These are phyloP conservation scores for Antechinus stuartii DNA, from an alignment of 2,113 vertebrate genomes.

Conservation along the genomic window DNA sequence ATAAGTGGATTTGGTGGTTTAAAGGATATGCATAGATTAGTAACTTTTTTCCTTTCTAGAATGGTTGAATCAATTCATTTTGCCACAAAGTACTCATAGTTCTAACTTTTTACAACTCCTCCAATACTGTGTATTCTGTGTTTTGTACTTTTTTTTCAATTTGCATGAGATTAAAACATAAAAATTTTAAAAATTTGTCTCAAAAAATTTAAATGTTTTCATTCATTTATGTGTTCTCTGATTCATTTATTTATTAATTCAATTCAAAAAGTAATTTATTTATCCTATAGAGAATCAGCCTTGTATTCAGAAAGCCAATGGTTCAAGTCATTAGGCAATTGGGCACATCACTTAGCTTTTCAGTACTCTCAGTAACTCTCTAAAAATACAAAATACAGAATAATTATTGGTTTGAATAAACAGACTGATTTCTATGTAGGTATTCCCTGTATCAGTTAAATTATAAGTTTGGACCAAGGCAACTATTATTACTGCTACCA, in stretches of 20 bases:
- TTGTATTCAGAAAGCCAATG: neutral
- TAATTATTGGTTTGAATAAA: neutral
- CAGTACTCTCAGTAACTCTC: neutral
- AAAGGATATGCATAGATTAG: neutral
- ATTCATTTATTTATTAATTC: neutral
- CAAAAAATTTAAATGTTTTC: neutral
- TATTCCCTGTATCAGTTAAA: neutral
- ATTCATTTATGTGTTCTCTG: neutral
- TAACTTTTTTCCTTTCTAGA: neutral
- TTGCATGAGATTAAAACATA: neutral
- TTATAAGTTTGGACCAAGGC: neutral
- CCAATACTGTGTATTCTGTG: neutral
- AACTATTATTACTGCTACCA: neutral
- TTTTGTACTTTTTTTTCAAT: neutral
- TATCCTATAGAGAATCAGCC: neutral
- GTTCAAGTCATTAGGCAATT: neutral
- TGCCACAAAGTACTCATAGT: no score
- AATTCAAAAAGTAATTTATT: neutral
- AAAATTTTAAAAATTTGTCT: neutral
- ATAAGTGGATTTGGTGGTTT: neutral
- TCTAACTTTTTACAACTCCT: neutral
- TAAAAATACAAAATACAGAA: neutral
- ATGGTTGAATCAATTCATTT: no score
- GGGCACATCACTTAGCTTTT: neutral
- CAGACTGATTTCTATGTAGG: neutral